Evolutionary conservation across 2,888 invertebrate genomes (phyloP), one percentile per base, ranked within the genome.

Genomic region (Campoletis raptor): DNA sequence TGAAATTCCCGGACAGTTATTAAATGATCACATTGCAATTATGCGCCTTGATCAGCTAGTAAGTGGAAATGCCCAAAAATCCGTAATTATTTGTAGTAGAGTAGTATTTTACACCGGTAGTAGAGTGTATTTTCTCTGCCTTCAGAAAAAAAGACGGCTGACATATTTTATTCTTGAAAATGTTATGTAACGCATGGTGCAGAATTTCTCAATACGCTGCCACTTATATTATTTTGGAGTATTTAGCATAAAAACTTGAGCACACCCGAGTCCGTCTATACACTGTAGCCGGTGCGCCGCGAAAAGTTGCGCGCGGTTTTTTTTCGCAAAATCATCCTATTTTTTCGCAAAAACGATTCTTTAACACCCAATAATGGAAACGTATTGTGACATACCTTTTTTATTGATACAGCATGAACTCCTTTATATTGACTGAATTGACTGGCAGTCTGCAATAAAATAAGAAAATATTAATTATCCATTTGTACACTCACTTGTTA

Each of bases 361-460:
- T 30, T 30, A 30, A 30, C 30, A 30, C 30, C 15, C 48, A 48
- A 48, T 48, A 18, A 15, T 48, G 18, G 12, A 48, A 12, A 15
- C 48, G 48, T 48, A 48, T 40, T 74, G 37, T 24, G 0, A 76
- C 94, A 93, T 95, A 97, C 98, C 96, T 98, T 98, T 94, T 97
- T 98, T 93, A 98, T 96, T 88, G 97, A 96, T 87, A 98, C 96
- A 85, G 97, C 96, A 91, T 97, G 96, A 85, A 98, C 96, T 89
- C 97, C 97, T 93, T 96, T 97, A 95, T 97, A 98, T 52, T 92
- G 91, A 57, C 86, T 92, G 88, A 80, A 81, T 74, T 81, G 64
- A 57, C 37, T 57, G 36, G 24, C 64, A 10, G n/a, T 70, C 80
- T 85, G 67, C 18, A 69, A 77, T 52, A 7, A 9, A 45, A 40